Evolutionary conservation across 2,113 vertebrate genomes (phyloP).

Genomic region (Motacilla alba): DNA sequence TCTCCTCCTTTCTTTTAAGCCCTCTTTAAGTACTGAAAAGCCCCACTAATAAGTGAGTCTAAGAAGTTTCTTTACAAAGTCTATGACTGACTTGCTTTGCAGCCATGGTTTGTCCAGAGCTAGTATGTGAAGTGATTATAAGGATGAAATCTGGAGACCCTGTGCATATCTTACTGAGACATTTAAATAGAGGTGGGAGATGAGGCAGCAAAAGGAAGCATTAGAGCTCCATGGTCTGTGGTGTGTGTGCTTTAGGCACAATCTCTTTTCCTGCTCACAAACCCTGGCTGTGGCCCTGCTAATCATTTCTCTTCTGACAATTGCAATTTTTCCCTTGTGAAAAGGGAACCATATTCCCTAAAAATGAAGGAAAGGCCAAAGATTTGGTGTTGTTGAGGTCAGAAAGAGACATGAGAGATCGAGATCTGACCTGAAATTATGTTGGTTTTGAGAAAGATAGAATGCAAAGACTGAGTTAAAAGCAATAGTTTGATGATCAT

Average conservation of each 20-base stretch:
- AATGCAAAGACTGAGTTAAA: neutral
- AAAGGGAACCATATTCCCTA: neutral
- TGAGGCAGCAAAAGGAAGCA: neutral
- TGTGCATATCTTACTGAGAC: neutral
- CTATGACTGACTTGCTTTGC: neutral
- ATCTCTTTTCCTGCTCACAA: neutral
- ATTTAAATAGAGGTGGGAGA: neutral
- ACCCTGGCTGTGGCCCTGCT: neutral
- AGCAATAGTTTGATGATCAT: neutral
- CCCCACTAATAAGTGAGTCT: neutral
- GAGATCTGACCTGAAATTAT: neutral
- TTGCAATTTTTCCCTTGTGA: neutral
- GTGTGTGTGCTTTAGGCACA: neutral
- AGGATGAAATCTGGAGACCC: neutral
- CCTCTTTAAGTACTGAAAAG: neutral
- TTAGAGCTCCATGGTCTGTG: neutral
- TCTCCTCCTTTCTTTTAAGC: neutral
- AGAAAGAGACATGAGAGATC: neutral
- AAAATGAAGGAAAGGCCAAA: neutral
- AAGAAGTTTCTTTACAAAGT: neutral
- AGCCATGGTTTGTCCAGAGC: neutral
- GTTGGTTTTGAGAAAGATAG: neutral
- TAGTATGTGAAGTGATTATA: neutral
- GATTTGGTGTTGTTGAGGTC: neutral
- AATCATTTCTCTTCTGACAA: neutral